A percentile compares a stretch with the other conserved stretches of the same genome.
These are phyloP conservation scores for Polypedilum pembai DNA, from an alignment of 1,140 invertebrate genomes.

Conservation along the genomic window DNA sequence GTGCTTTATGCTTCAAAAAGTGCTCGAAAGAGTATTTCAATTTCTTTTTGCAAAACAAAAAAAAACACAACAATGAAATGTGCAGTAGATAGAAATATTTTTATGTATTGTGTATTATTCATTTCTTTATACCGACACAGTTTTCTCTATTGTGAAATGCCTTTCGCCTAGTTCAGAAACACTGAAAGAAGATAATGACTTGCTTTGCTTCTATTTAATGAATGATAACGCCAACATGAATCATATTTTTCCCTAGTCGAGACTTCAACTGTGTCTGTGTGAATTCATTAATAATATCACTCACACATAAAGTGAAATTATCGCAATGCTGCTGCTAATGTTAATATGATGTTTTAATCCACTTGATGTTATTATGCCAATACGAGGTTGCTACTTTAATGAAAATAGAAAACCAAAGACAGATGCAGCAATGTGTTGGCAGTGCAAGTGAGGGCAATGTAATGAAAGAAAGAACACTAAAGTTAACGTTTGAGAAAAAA, in stretches of 20 bases:
- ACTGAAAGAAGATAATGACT: not conserved
- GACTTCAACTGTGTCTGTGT: not conserved
- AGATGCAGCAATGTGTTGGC: too few relatives aligned
- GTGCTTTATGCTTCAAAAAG: not conserved
- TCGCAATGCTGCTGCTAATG: too few relatives aligned
- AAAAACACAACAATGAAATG: not conserved
- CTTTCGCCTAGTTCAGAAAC: not conserved
- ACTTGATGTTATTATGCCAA: too few relatives aligned
- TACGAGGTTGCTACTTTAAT: too few relatives aligned
- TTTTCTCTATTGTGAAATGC: constrained; percentile 17
- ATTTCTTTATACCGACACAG: not conserved
- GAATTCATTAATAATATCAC: constrained; percentile 2
- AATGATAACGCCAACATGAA: constrained; percentile 17
- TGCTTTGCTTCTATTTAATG: not conserved
- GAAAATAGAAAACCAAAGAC: too few relatives aligned
- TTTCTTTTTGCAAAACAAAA: not conserved
- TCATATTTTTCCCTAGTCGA: not conserved
- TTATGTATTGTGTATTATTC: not conserved
- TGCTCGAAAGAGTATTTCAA: not conserved
- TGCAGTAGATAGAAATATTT: constrained; percentile 9
- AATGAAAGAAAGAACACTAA: too few relatives aligned
- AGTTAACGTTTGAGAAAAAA: too few relatives aligned
- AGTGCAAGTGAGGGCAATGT: too few relatives aligned
- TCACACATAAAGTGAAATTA: not conserved
- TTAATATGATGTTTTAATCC: too few relatives aligned